Evolutionary conservation across 1,140 invertebrate genomes (phyloP), one percentile per base, ranked within the genome.

Genomic region (Trichonephila clavipes): DNA sequence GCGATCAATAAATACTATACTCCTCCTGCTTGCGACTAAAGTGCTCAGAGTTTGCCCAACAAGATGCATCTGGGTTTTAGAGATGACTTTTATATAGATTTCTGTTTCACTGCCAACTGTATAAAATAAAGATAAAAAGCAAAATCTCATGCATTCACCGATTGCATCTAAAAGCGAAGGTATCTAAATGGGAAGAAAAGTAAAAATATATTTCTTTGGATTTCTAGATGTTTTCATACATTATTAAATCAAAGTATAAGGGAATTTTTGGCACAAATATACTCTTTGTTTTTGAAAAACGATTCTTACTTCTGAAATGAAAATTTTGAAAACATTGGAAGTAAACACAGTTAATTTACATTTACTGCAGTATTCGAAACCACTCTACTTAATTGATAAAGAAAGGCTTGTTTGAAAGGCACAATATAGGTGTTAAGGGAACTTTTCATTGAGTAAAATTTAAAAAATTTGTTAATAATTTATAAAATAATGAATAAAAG

Each of bases 51-150:
- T 88, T 88, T 88, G 87, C 59, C 87, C 87, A 88, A 88, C 64
- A 72, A 34, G 87, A 72, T 72, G 64, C 64, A 88, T 88, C 87
- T 58, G 62, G n/a, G 87, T 44, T 88, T 88, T 72, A 72, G 87
- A 72, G 59, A 88, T 88, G 87, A 72, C 64, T 88, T 88, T 88
- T 88, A 88, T 88, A 72, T 72, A 44, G 62, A 88, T 88, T 88
- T 88, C 40, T 51, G 62, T 69, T 8, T 12, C 82, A 58, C 44
- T 12, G 3, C 6, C 58, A 64, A 62, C 82, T 59, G 82, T 24
- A 87, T 87, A 18, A 87, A 87, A 87, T 87, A 64, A 87, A 87
- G 85, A 87, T 62, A 62, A 87, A 51, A 87, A 61, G 85, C 85
- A 34, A 40, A 64, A 28, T n/a, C 51, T 3, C 82, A 83, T 83